Evolutionary conservation across 2,888 invertebrate species (phyloP).

Genomic region (Lysandra coridon): DNA sequence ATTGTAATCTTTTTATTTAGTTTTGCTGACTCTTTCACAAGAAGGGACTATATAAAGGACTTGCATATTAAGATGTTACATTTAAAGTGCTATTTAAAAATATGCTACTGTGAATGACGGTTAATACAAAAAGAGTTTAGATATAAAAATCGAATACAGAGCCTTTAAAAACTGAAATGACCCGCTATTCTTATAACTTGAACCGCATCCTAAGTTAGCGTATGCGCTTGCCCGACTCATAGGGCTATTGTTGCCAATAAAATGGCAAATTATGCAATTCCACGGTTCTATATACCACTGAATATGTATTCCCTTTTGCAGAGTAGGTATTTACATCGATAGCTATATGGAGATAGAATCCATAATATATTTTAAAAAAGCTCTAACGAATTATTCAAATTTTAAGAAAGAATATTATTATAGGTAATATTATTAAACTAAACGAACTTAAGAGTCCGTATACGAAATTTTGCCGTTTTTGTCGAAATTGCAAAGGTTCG

Average conservation of each 20-base stretch:
- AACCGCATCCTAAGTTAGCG: conserved; percentile 34
- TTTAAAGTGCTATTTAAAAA: too few relatives aligned
- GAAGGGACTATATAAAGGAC: too few relatives aligned
- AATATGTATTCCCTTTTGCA: conserved; percentile 48
- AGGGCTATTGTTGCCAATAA: conserved; percentile 52
- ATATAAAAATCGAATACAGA: too few relatives aligned
- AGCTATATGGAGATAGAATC: conserved; percentile 29
- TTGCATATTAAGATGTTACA: too few relatives aligned
- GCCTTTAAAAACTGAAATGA: too few relatives aligned
- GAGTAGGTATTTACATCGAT: conserved; percentile 42
- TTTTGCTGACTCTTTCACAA: too few relatives aligned
- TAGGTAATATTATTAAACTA: neutral
- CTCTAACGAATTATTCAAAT: neutral
- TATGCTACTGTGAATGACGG: neutral
- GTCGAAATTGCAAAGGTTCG: too few relatives aligned
- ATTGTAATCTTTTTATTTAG: neutral
- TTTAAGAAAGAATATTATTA: neutral
- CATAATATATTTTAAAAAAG: conserved; percentile 10
- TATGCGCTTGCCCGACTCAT: conserved; percentile 44
- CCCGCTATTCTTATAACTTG: conserved; percentile 34
- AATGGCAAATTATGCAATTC: conserved; percentile 53
- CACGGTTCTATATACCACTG: conserved; percentile 47
- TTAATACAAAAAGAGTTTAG: neutral
- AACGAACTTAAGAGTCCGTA: too few relatives aligned
- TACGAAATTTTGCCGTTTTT: too few relatives aligned